Evolutionary conservation across 2,113 vertebrate species (phyloP), one percentile per base, ranked within the genome.

Genomic region (Rhadina sibilatrix): DNA sequence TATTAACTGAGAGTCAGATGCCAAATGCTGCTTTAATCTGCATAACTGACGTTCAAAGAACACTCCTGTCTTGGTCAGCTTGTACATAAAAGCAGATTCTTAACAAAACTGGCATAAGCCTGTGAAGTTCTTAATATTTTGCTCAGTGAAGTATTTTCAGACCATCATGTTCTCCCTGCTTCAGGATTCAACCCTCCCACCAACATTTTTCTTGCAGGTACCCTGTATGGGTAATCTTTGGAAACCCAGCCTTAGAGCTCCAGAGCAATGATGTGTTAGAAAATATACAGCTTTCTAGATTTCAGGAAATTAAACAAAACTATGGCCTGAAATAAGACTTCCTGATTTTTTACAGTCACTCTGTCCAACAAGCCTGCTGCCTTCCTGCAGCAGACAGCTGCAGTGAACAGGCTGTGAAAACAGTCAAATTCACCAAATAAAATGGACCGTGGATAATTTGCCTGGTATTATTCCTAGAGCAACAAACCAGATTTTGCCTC

Each of bases 391-490:
- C 86, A 96, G 92, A 96, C 84, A 89, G 92, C 47, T 90, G 76
- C 76, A 71, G 64, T 12, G 71, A 97, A 97, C 82, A 96, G 82
- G 50, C 93, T 95, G 86, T 77, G 60, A 90, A 90, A 93, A 83
- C 64, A 88, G 86, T 57, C 15, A 11, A 93, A 93, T n/a, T 76
- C 96, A 87, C 76, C 80, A 82, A 31, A 56, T 87, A 95, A 89
- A 96, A 96, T 23, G 93, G 65, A 83, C 94, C 82, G 80, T 30
- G 53, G 94, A 54, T 94, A 90, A 92, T 65, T 93, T 69, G 56
- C 80, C 83, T 90, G 79, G 68, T 96, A 37, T 82, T 84, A 93
- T 71, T 95, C 76, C 92, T 90, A 53, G 71, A 96, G 90, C 75
- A 90, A 66, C 90, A 65, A 91, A 71, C 38, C 85, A 93, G 65